Evolutionary conservation across 1,140 invertebrate genomes (phyloP), one percentile per base, ranked within the genome.

Genomic region (Drosophila mayri): DNA sequence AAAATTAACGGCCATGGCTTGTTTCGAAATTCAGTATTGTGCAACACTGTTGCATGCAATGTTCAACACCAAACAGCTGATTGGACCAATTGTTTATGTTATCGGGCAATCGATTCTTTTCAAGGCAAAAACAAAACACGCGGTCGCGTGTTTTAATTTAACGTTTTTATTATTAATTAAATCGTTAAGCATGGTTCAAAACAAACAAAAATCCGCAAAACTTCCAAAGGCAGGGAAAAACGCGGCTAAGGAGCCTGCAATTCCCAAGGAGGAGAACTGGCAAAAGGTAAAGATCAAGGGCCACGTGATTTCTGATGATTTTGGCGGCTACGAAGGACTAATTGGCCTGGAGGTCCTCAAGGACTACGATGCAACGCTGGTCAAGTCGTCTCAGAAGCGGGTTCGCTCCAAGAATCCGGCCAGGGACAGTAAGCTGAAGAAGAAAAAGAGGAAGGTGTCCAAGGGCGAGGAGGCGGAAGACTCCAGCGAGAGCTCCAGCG

Each of bases 241-340:
- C 10, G n/a, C 5, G 0, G n/a, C 32, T 30, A 64, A 55, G 32
- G 60, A 50, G 3, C 12, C 25, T 1, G 28, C 16, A 14, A 12
- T 16, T 8, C 4, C 32, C 0, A 88, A 90, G 11, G 55, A 62
- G 3, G 67, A 84, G 16, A 62, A 57, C 47, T 93, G 92, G 92
- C 79, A 92, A 40, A 92, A 90, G 38, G 92, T 93, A 0, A 92
- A 93, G 71, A 82, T 93, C 25, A 91, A 92, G 43, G 92, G 92
- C 49, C 90, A 91, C 77, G 71, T 93, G 61, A 80, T 93, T 50
- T 84, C 83, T 7, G 80, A 92, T 55, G 92, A 93, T 49, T 83
- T 80, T 35, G 79, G 68, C 2, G 83, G 90, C 10, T 87, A 91
- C 54, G 92, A 93, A 37, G 92, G 92, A 9, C 49, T 93, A 9